A percentile compares a stretch with the other conserved stretches of the same genome.
These are phyloP conservation scores for Myrmecophaga tridactyla DNA, from an alignment of 2,113 vertebrate genomes.

Conservation along the genomic window DNA sequence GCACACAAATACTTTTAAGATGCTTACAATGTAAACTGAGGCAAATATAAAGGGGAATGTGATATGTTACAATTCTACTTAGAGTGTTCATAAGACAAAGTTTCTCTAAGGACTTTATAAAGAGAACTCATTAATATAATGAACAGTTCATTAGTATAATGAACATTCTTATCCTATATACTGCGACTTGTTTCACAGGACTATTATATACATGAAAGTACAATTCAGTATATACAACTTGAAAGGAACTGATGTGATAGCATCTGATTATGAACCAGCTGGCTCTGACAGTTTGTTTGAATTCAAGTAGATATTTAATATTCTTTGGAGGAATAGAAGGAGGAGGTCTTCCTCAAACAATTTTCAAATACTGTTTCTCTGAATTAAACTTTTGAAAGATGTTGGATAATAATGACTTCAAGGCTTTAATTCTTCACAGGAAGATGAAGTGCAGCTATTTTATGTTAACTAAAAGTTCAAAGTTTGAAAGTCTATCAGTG, in stretches of 20 bases:
- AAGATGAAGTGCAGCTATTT: neutral
- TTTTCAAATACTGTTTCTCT: neutral
- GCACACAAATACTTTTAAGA: neutral
- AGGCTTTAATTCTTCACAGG: neutral
- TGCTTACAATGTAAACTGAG: neutral
- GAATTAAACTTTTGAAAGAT: neutral
- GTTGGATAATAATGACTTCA: no score
- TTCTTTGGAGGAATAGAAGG: neutral
- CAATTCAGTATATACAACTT: neutral
- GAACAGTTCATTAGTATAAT: neutral
- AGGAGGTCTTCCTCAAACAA: neutral
- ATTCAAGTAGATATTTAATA: neutral
- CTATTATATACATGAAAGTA: neutral
- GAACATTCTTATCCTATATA: neutral
- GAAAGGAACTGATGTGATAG: fast-evolving
- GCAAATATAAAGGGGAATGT: neutral
- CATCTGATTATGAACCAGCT: neutral
- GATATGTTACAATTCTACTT: neutral
- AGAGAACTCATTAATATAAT: neutral
- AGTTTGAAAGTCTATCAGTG: neutral
- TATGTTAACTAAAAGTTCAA: neutral
- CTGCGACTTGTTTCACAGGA: neutral
- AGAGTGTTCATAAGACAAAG: neutral
- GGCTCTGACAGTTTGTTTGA: neutral
- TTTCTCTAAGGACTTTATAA: neutral